Evolutionary conservation across 1,140 invertebrate species (phyloP), one percentile per base, ranked within the genome.

Genomic region (Drosophila kurseongensis): DNA sequence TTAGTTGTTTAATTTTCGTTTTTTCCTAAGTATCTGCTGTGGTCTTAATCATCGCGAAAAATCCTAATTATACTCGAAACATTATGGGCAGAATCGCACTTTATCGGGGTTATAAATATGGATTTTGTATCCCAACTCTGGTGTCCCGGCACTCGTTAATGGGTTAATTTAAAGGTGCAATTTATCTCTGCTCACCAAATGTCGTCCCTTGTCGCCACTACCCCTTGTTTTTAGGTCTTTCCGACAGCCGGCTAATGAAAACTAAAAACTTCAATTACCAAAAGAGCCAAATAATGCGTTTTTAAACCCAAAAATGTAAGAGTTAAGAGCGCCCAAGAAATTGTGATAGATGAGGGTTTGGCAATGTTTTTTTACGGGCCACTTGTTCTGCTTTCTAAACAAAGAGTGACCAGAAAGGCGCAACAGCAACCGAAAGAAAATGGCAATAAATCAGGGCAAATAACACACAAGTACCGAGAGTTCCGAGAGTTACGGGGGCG

Each of bases 361-460:
- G 52, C 58, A 79, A 74, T 78, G 84, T 76, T 89, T 88, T 88
- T 88, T 88, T 88, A 88, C 84, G 84, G 84, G 67, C 85, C 84
- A 88, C 78, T 86, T 90, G 86, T 84, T 84, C 59, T 57, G 68
- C 73, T 72, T 72, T 62, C 71, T 71, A 80, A 84, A 88, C 71
- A 90, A 84, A 80, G 80, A 75, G 85, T 77, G 74, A 77, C 74
- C 74, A 69, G 73, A 80, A 81, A 75, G 81, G 58, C 65, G 74
- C 61, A 75, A 61, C 38, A 73, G 48, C 51, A 45, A 52, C 72
- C 55, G 38, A 73, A 78, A 89, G 82, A 86, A 86, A 89, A 88
- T 83, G 72, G 74, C 86, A 90, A 91, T 91, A 91, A 91, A 91
- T 91, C 90, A 91, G 90, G 90, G 83, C 86, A 89, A 89, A 68